Base-by-base conservation (phyloP, 2,797 vertebrate species). In the Merluccius polli region DNA sequence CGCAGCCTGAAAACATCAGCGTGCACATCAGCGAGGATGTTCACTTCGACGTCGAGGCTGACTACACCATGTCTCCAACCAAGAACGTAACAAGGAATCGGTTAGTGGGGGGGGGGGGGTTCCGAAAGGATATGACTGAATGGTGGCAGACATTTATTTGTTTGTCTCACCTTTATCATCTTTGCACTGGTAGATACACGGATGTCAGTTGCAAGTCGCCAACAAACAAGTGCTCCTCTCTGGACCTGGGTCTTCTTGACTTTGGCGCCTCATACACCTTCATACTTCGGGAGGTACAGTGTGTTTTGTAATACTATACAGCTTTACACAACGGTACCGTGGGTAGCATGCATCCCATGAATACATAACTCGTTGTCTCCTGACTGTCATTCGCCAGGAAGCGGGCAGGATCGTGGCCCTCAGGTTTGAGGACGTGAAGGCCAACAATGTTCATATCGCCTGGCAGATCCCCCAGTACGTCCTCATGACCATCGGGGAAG, bases 401-500 rank as follows among this genome's bases (percentile, higher is more conserved):
- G 82, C 75, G 10, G 79, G 31, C 73, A 41, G 73, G 8, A 44
- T 87, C 30, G 44, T 77, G 77, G 32, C 87, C 21, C 75, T 81
- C 79, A 96, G 88, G 85, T 93, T 90, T 48, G 95, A 95, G 91
- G 96, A 97, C 38, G 92, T 97, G 27, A 78, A 90, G 63, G 91
- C 94, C 67, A 97, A 97, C 87, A 88, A 93, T 21, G 80, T 99
- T 38, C 94, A 96, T 79, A 93, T 99, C 29, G 93, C 91, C 72
- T 98, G 96, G 96, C 98, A 99, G 91, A 83, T 98, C 78, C 98
- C 98, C 1, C 97, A 99, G 27, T 99, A 99, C 21, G 77, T 89
- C 31, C 76, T 98, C 63, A 88, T 98, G 11, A 98, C 97, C n/a
- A 92, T 91, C 8, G 97, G 94, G 24, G 98, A 99, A 84, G 97